Conservation (phyloP, 2,113 vertebrate genomes). For the Bujurquina vittata region DNA sequence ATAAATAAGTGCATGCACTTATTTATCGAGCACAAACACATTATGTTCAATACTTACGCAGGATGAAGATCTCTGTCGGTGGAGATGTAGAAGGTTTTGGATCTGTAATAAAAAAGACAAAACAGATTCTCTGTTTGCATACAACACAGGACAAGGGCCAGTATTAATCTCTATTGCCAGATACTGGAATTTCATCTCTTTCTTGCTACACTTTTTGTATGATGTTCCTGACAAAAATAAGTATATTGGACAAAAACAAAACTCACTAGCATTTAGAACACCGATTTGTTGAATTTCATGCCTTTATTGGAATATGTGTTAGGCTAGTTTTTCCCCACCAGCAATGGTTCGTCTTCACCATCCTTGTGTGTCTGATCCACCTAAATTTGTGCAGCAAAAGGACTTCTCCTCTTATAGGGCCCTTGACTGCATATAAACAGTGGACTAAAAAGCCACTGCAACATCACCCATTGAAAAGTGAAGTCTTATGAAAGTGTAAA, state of each 20-base stretch:
- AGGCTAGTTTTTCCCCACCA: accelerated
- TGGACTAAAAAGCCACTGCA: too few species aligned
- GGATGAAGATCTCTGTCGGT: slow-evolving; percentile 68
- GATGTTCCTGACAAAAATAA: background rate
- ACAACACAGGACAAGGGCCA: background rate
- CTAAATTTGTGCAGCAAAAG: background rate
- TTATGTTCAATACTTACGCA: slow-evolving; percentile 49
- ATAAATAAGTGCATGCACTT: background rate
- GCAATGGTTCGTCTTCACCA: background rate
- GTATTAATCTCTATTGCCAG: background rate
- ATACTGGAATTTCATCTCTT: background rate
- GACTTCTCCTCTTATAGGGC: background rate
- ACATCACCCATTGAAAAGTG: too few species aligned
- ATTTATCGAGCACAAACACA: background rate
- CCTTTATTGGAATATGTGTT: background rate
- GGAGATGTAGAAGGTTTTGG: slow-evolving; percentile 60
- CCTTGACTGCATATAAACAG: background rate
- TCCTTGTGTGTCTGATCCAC: background rate
- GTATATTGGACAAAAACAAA: accelerated
- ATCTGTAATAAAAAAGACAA: slow-evolving; percentile 44
- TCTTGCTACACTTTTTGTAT: background rate
- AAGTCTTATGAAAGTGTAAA: too few species aligned
- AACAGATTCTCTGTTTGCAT: background rate
- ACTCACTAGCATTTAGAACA: background rate
- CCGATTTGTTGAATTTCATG: background rate